Evolutionary conservation across 2,113 vertebrate species (phyloP).

Genomic region (Gasterosteus aculeatus): DNA sequence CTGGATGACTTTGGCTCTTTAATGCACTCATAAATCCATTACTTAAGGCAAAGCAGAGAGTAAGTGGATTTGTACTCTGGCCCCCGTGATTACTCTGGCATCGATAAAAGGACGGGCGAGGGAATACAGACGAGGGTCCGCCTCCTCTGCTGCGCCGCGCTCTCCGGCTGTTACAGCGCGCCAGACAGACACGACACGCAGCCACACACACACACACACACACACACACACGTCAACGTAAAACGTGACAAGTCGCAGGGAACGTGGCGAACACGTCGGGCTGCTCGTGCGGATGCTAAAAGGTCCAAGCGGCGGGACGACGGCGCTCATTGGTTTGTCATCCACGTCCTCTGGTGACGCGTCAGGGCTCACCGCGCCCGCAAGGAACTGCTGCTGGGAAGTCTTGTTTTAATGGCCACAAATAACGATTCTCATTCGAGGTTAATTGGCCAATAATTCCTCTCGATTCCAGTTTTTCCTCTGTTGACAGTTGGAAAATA

Average conservation of each 20-base stretch:
- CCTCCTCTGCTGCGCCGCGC: conserved; percentile 52
- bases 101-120: conserved; percentile 83
- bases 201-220: too few relatives aligned
- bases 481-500: neutral
- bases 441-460: neutral
- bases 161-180: conserved; percentile 52
- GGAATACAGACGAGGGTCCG: conserved; percentile 77
- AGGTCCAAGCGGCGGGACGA: neutral
- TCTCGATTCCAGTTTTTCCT: neutral
- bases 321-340: neutral
- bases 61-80: conserved; percentile 81
- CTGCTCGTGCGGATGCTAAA: neutral
- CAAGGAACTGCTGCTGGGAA: neutral
- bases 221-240: conserved; percentile 2
- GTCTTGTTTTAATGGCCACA: neutral
- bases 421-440: neutral
- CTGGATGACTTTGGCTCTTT: conserved; percentile 77
- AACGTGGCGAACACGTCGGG: conserved; percentile 7
- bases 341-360: neutral
- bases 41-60: conserved; percentile 81
- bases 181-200: conserved; percentile 10
- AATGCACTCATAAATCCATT: conserved; percentile 86
- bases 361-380: neutral
- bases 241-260: neutral
- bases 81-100: conserved; percentile 83